A percentile compares a stretch with the other conserved stretches of the same genome.
Conservation (phyloP, 2,113 vertebrate species). For the Saimiri boliviensis region DNA sequence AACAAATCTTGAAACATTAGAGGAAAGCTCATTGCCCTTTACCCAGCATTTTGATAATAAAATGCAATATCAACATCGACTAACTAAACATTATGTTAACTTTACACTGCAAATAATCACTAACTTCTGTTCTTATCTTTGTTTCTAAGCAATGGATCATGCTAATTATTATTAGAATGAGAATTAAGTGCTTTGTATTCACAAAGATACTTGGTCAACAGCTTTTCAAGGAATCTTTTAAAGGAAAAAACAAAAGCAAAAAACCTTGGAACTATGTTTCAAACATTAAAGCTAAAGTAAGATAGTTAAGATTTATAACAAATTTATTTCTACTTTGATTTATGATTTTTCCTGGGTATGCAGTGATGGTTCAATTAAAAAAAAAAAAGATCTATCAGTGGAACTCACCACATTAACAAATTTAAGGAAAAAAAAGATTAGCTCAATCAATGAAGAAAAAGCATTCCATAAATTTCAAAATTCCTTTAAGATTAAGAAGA, state of each 20-base stretch:
- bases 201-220: background rate
- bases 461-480: background rate
- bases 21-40: background rate
- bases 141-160: background rate
- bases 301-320: background rate
- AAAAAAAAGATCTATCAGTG: background rate
- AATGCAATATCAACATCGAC: background rate
- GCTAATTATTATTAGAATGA: background rate
- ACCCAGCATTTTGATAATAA: background rate
- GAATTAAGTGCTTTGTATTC: background rate
- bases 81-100: background rate
- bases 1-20: background rate
- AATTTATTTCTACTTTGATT: background rate
- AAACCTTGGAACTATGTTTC: background rate
- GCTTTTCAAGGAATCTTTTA: background rate
- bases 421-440: background rate
- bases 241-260: background rate
- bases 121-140: background rate
- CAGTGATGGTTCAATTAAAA: background rate
- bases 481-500: background rate
- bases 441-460: background rate
- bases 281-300: background rate
- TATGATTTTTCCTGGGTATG: background rate
- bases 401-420: background rate
- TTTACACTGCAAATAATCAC: background rate